Percentiles rank a stretch among this genome's conserved stretches.
phyloP scores from a whole-genome alignment of 2,888 invertebrate genomes.

The Melipona beecheii region DNA sequence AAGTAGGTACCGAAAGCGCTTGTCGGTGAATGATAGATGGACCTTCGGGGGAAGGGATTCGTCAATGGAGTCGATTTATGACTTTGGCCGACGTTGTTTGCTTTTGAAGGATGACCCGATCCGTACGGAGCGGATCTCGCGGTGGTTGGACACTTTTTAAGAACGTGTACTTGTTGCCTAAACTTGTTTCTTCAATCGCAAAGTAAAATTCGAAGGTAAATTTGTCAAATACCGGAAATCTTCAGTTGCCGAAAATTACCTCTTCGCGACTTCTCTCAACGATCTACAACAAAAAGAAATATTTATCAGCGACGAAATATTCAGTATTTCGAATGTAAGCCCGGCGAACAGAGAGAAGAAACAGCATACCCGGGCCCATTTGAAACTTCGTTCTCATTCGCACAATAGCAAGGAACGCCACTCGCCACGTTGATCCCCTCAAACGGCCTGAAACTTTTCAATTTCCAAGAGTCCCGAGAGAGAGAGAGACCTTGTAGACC shows the following conservation, averaged over 20 bases:
- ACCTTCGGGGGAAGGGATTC: not conserved
- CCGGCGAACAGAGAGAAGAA: not conserved
- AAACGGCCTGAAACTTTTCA: conserved; percentile 17
- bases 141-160: too few species aligned
- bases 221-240: too few species aligned
- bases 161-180: too few species aligned
- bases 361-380: not conserved
- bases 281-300: not conserved
- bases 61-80: conserved; percentile 4
- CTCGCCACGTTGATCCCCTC: not conserved
- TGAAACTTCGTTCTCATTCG: conserved; percentile 1
- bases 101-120: not conserved
- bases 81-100: too few species aligned
- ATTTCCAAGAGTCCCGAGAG: not conserved
- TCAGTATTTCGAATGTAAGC: not conserved
- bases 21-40: conserved; percentile 4
- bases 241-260: not conserved
- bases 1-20: conserved; percentile 40
- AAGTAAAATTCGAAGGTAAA: too few species aligned
- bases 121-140: too few species aligned
- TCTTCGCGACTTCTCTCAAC: not conserved
- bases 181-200: too few species aligned
- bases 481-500: conserved; percentile 4
- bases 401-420: not conserved
- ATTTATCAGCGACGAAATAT: not conserved